These are phyloP conservation scores for Xyrauchen texanus DNA, from an alignment of 2,113 vertebrate species.

Conservation along the genomic window DNA sequence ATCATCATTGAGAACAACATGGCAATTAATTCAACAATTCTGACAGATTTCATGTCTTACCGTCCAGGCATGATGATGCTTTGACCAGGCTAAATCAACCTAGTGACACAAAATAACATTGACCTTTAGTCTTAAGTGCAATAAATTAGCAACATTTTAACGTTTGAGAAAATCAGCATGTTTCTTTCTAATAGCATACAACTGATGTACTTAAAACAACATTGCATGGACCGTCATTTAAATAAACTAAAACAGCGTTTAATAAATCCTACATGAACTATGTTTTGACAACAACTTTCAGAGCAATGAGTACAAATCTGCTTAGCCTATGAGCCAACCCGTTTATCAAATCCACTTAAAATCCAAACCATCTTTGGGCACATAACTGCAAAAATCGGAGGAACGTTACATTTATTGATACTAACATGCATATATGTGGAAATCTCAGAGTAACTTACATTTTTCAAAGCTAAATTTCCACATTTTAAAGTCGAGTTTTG, in stretches of 20 bases:
- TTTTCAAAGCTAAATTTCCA: background rate
- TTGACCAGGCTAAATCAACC: slow-evolving; percentile 76
- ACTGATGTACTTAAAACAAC: too few relatives aligned
- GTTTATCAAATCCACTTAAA: background rate
- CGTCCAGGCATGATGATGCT: slow-evolving; percentile 86
- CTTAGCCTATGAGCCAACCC: background rate
- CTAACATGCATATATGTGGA: background rate
- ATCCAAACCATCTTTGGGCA: background rate
- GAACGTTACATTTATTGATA: background rate
- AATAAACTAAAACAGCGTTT: too few relatives aligned
- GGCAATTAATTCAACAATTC: background rate
- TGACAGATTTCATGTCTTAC: slow-evolving; percentile 67
- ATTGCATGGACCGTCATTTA: background rate
- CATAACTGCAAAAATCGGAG: fast-evolving
- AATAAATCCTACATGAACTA: background rate
- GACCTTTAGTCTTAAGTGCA: background rate
- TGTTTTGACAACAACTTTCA: background rate
- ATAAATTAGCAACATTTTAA: background rate
- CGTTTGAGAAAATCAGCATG: background rate
- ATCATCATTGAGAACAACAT: background rate
- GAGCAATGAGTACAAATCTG: background rate
- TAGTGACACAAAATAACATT: slow-evolving; percentile 51
- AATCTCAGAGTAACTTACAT: background rate
- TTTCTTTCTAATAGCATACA: too few relatives aligned
- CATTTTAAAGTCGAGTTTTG: background rate